Conservation (phyloP, 2,113 vertebrate species). For the Butorides virescens region DNA sequence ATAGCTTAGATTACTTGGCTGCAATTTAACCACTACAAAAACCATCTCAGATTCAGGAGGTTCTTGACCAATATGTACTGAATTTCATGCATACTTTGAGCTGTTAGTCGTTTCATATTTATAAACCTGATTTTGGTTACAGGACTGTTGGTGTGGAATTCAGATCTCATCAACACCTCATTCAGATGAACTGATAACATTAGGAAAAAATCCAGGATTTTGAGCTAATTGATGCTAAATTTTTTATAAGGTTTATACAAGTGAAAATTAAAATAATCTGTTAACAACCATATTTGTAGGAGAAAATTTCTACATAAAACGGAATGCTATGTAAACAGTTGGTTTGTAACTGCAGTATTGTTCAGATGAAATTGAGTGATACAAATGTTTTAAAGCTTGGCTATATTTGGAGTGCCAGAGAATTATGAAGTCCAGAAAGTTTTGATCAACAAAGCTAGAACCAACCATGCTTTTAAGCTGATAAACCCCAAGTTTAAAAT, state of each 20-base stretch:
- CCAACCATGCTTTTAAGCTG: not conserved
- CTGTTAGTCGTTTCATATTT: not conserved
- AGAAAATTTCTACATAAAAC: slow-evolving; percentile 19
- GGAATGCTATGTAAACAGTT: not conserved
- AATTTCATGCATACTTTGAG: not conserved
- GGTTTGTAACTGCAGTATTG: not conserved
- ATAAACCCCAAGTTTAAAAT: not conserved
- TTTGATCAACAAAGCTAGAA: not conserved
- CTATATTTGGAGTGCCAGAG: not conserved
- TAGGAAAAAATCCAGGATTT: not conserved
- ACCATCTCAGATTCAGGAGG: not conserved
- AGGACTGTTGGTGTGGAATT: not conserved
- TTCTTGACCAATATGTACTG: not conserved
- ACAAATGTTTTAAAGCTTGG: not conserved
- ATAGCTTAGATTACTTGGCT: not conserved
- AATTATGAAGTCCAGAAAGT: not conserved
- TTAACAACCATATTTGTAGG: not conserved
- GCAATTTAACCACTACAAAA: not conserved
- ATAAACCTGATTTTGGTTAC: not conserved
- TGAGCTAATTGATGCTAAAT: not conserved
- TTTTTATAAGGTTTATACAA: not conserved
- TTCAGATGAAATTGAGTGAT: not conserved
- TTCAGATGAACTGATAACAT: not conserved
- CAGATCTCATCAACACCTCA: not conserved
- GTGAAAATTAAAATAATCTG: slow-evolving; percentile 29